These are phyloP conservation scores for Drosophila seguyi DNA, from an alignment of 1,140 invertebrate species.

Conservation along the genomic window DNA sequence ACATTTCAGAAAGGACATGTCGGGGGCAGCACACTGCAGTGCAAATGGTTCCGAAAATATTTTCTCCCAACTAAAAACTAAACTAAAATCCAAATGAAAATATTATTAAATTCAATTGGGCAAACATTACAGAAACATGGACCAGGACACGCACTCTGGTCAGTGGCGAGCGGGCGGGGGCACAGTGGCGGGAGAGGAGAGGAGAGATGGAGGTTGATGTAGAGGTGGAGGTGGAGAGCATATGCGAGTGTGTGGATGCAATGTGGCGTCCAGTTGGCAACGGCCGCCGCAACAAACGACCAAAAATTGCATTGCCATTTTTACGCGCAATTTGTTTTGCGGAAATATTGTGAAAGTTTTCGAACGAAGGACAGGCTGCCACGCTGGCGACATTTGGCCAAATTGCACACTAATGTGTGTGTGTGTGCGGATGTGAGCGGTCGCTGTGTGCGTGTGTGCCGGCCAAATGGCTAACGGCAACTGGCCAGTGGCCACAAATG, in stretches of 20 bases:
- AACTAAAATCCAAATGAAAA: conserved; percentile 83
- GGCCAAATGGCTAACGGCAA: conserved; percentile 67
- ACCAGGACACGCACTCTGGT: conserved; percentile 28
- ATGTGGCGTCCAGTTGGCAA: conserved; percentile 81
- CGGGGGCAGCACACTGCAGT: conserved; percentile 42
- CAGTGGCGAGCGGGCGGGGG: background rate
- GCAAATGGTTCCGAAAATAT: conserved; percentile 67
- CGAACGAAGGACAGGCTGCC: conserved; percentile 64
- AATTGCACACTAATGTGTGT: conserved; percentile 78
- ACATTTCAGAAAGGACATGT: conserved; percentile 67
- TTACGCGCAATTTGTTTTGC: conserved; percentile 83
- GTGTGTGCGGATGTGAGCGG: conserved; percentile 25
- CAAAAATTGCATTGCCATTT: conserved; percentile 83
- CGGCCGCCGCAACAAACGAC: conserved; percentile 82
- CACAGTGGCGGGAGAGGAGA: background rate
- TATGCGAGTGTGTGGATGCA: conserved; percentile 78
- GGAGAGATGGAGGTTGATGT: too few species aligned
- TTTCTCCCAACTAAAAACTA: conserved; percentile 66
- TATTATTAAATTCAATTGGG: conserved; percentile 84
- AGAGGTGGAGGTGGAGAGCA: conserved; percentile 33
- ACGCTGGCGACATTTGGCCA: conserved; percentile 81
- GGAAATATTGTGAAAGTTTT: conserved; percentile 83
- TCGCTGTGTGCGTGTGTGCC: conserved; percentile 12
- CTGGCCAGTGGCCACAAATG: conserved; percentile 77
- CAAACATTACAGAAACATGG: conserved; percentile 79